These are phyloP conservation scores for Felis chaus DNA, from an alignment of 2,113 vertebrate species.

Conservation along the genomic window DNA sequence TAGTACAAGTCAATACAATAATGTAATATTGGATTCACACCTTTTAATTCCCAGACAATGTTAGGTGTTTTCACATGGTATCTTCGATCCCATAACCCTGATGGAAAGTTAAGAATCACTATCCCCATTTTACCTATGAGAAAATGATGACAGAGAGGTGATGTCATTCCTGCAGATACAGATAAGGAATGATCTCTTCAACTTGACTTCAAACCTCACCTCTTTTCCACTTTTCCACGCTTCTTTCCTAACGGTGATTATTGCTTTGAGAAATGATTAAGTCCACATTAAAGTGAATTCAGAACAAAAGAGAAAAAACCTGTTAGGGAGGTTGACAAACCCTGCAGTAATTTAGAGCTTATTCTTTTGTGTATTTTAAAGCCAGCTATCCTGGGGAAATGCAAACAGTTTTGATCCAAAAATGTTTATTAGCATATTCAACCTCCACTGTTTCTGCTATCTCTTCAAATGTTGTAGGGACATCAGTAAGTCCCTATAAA, in stretches of 20 bases:
- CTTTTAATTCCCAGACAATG: not conserved
- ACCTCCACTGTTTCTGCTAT: not conserved
- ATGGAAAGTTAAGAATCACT: not conserved
- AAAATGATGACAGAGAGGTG: not conserved
- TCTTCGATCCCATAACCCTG: not conserved
- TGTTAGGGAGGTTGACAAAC: not conserved
- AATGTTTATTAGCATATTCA: conserved; percentile 31
- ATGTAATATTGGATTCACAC: not conserved
- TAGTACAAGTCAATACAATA: not conserved
- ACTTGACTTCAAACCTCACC: not conserved
- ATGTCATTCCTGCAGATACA: not conserved
- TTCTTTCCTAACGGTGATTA: not conserved
- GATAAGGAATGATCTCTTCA: not conserved
- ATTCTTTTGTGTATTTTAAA: not conserved
- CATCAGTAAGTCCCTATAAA: not conserved
- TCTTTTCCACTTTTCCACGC: not conserved
- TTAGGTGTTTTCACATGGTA: not conserved
- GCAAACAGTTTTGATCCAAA: not conserved
- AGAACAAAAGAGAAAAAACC: not conserved
- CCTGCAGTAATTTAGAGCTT: not conserved
- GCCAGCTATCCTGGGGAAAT: not conserved
- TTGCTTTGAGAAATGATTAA: not conserved
- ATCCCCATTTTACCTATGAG: not conserved
- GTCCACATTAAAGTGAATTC: not conserved
- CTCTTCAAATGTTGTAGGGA: not conserved